Evolutionary conservation across 2,113 vertebrate genomes (phyloP), one percentile per base, ranked within the genome.

Genomic region (Tretioscincus oriximinensis): DNA sequence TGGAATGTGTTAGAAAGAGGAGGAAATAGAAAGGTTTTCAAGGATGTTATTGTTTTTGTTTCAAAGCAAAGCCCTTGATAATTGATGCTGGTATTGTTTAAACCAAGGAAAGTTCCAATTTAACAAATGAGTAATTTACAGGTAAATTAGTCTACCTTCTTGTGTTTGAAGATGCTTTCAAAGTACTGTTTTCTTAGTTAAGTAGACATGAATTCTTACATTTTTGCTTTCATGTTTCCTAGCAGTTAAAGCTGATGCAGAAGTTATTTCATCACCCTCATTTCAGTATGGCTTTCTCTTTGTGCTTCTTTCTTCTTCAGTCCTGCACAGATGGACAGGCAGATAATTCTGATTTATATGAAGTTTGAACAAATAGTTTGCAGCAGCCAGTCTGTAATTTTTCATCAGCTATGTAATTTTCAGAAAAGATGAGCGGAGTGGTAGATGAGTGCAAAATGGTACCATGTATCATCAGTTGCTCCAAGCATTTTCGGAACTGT

Each of bases 141-240:
- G 86, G 86, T 89, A 90, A 65, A 88, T 91, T 88, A 88, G 22
- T 29, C 83, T 41, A 51, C 54, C 10, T 72, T 80, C 54, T 71
- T 58, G 47, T 86, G 85, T 90, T 84, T 81, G 81, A 77, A 90
- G 87, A 70, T 75, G 78, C 74, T 14, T 88, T 89, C 76, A 65
- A 82, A 90, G 68, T 28, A 87, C 84, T 85, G 81, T 86, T 88
- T 79, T 84, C 6, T 89, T 84, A 86, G 11, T 87, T 51, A 61
- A 88, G 72, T 71, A 70, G 12, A 26, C 76, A 35, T 11, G 73
- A 86, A 54, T 26, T 83, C 28, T 65, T 81, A 1, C 4, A 0
- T 67, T 20, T 68, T 67, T 78, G 20, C 10, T 67, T 85, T 9
- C 79, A 76, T n/a, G 24, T 84, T 89, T 87, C 69, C 67, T 61